These are phyloP conservation scores for Halocynthia roretzi DNA, from an alignment of 23 tunicate species.

Conservation along the genomic window DNA sequence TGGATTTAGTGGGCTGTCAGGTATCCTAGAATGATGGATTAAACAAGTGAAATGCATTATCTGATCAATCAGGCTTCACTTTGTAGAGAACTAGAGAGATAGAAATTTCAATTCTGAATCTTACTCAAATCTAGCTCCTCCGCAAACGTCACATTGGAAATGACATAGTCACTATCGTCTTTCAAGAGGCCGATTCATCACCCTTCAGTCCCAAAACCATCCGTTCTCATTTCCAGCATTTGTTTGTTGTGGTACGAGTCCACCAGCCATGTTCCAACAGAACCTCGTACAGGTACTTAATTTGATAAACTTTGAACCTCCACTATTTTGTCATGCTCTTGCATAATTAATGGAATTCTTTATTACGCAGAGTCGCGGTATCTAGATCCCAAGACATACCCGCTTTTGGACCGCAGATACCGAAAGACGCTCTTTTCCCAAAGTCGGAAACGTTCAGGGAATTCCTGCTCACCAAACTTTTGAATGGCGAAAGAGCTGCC, in stretches of 20 bases:
- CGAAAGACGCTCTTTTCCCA: slow-evolving; percentile 70
- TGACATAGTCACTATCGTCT: slow-evolving; percentile 87
- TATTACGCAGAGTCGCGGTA: slow-evolving; percentile 50
- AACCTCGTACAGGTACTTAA: slow-evolving; percentile 78
- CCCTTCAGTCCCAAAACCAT: slow-evolving; percentile 76
- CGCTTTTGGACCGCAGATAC: slow-evolving; percentile 92
- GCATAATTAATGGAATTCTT: slow-evolving; percentile 8
- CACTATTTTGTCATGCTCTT: neutral
- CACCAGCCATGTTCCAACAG: slow-evolving; percentile 48
- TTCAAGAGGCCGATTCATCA: slow-evolving; percentile 88
- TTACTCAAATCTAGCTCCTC: slow-evolving; percentile 34
- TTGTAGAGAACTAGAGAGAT: neutral
- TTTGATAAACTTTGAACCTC: neutral
- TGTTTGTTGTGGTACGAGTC: slow-evolving; percentile 75
- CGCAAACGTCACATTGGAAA: slow-evolving; percentile 97
- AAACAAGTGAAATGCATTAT: no score
- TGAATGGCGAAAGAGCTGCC: slow-evolving; percentile 88
- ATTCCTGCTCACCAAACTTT: slow-evolving; percentile 81
- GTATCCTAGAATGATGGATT: no score
- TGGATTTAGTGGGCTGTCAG: no score
- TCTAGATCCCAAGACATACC: slow-evolving; percentile 77
- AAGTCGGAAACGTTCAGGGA: slow-evolving; percentile 67
- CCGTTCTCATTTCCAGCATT: slow-evolving; percentile 94
- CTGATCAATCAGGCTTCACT: no score
- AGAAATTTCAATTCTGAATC: neutral